Percentiles rank a stretch among this genome's conserved stretches.
Conservation (phyloP, 2,888 invertebrate species). For the Dryocosmus kuriphilus region DNA sequence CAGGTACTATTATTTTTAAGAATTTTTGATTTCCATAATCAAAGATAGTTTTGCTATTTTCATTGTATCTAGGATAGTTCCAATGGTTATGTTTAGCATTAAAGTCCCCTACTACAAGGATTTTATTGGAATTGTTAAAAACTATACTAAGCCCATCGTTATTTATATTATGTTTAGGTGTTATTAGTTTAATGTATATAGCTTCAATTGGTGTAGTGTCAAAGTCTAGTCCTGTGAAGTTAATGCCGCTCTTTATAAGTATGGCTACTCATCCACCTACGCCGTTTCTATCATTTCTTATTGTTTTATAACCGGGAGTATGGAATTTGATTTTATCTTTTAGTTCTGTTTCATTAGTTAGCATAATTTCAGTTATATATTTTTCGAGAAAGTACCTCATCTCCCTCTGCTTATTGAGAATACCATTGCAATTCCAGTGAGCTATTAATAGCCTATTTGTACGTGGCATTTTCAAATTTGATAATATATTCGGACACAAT, state of each 20-base stretch:
- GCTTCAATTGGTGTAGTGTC: constrained; percentile 18
- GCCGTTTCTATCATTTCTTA: constrained; percentile 44
- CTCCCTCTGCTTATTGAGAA: constrained; percentile 44
- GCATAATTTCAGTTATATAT: constrained; percentile 47
- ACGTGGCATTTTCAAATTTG: no score
- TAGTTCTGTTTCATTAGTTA: constrained; percentile 49
- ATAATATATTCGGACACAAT: no score
- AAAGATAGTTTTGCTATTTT: constrained; percentile 43
- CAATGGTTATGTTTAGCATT: constrained; percentile 53
- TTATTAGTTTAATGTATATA: constrained; percentile 32
- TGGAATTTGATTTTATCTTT: background rate
- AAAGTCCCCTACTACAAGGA: constrained; percentile 50
- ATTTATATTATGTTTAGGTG: constrained; percentile 35
- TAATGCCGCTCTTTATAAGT: constrained; percentile 2
- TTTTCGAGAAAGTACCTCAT: constrained; percentile 44
- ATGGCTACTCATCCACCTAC: constrained; percentile 37
- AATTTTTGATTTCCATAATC: constrained; percentile 33
- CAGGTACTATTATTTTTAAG: no score
- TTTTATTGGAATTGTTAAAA: constrained; percentile 38
- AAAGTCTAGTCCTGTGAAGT: background rate
- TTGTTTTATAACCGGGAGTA: constrained; percentile 9
- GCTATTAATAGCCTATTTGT: constrained; percentile 9
- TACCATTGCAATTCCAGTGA: constrained; percentile 52
- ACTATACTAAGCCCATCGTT: constrained; percentile 46
- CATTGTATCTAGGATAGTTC: constrained; percentile 45